Base-by-base conservation (phyloP, 1,140 invertebrate genomes). In the Leptopilina boulardi region DNA sequence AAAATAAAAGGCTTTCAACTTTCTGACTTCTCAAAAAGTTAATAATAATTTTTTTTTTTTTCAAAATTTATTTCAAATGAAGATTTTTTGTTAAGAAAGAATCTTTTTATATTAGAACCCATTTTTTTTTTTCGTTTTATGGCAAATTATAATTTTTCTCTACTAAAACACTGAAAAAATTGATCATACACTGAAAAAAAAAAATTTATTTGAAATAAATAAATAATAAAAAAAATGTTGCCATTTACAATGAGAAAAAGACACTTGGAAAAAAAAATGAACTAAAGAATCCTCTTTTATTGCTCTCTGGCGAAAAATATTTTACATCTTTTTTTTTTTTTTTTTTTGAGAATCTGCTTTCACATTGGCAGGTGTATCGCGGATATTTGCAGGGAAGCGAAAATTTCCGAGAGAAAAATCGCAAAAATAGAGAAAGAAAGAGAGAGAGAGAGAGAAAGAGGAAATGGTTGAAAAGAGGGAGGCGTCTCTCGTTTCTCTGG, bases 341-440 rank as follows among this genome's bases (percentile, higher is more conserved):
- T 38, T 38, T 38, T 38, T 30, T 30, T 30, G 51, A 18, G 6
- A 21, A 18, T 51, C 47, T 19, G 21, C 56, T 15, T 26, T 23
- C 26, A 66, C 59, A 66, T 66, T 30, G 23, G 59, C 26, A 66
- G 59, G 59, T 66, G 59, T 66, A 66, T 66, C 59, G 26, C 13
- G 59, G 26, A 66, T 54, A n/a, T 38, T 54, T 70, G 21, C 11
- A 73, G 11, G 13, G 54, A 47, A 38, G 21, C 11, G 21, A 38
- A 71, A 74, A 77, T 18, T 26, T 70, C 13, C 41, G 4, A 19
- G 47, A n/a, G 23, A 34, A 54, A 18, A 73, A 54, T 41, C 15
- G 70, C 51, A 44, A 42, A 76, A 54, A 73, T 70, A 44, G 59
- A 73, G 19, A 21, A 56, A 38, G 10, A 71, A 18, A 44, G 54